These are phyloP conservation scores for Nasonia vitripennis DNA, from an alignment of 1,140 invertebrate genomes.

Conservation along the genomic window DNA sequence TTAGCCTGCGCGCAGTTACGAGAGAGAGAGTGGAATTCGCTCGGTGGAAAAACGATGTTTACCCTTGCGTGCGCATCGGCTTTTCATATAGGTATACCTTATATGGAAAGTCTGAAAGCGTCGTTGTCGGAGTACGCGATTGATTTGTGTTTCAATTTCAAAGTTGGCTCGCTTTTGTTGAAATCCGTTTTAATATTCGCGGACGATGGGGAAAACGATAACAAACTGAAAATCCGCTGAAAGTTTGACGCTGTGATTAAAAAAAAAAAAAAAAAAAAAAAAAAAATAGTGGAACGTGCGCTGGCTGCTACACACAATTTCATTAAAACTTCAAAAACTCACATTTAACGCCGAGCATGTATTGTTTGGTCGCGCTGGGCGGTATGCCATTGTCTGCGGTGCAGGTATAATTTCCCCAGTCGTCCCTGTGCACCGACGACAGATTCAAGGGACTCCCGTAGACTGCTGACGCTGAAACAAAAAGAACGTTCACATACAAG, in stretches of 20 bases:
- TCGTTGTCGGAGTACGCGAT: background rate
- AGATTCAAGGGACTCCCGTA: constrained; percentile 85
- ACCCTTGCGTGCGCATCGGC: background rate
- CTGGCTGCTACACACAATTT: background rate
- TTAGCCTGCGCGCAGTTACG: background rate
- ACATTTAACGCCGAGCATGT: constrained; percentile 92
- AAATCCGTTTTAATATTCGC: background rate
- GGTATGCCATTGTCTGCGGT: constrained; percentile 92
- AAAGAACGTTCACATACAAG: background rate
- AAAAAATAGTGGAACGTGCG: background rate
- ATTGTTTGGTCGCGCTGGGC: constrained; percentile 87
- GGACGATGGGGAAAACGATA: background rate
- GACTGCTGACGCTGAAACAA: constrained; percentile 48
- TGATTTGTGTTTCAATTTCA: background rate
- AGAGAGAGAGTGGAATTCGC: no score
- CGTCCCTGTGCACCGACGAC: constrained; percentile 86
- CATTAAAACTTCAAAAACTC: constrained; percentile 72
- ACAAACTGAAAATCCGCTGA: background rate
- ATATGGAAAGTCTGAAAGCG: no score
- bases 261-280: background rate
- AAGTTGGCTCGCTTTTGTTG: background rate
- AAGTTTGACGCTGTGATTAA: background rate
- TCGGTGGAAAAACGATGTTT: background rate
- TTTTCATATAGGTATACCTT: background rate
- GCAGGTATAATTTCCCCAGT: constrained; percentile 92